phyloP scores from a whole-genome alignment of 2,888 invertebrate genomes.

The Cremastinae sp. region DNA sequence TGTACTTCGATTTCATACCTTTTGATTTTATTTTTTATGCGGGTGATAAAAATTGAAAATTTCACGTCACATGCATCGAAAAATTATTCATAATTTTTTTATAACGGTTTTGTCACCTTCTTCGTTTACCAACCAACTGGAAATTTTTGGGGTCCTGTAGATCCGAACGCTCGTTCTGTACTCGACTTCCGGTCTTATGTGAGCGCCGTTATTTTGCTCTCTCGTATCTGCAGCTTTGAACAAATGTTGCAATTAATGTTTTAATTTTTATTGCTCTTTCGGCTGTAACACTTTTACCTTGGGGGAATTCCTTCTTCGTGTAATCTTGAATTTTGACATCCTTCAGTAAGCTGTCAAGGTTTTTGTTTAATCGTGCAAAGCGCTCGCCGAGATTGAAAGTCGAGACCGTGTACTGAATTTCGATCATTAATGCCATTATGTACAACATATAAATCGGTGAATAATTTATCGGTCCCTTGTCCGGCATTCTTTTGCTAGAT shows the following conservation, averaged over 20 bases:
- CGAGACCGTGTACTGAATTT: constrained; percentile 83
- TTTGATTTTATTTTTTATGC: too few species aligned
- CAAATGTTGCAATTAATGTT: neutral
- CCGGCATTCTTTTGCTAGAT: constrained; percentile 60
- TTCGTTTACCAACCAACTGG: constrained; percentile 65
- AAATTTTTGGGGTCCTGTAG: constrained; percentile 61
- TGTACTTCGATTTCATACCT: too few species aligned
- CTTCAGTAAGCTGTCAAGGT: constrained; percentile 80
- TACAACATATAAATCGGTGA: constrained; percentile 83
- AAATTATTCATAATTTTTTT: constrained; percentile 11
- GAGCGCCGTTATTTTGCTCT: constrained; percentile 57
- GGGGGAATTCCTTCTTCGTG: constrained; percentile 66
- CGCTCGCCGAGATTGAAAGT: constrained; percentile 83
- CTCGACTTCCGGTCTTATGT: constrained; percentile 61
- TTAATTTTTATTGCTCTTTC: constrained; percentile 2
- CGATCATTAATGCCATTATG: constrained; percentile 82
- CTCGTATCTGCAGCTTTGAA: constrained; percentile 58
- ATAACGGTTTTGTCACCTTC: constrained; percentile 51
- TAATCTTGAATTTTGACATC: constrained; percentile 65
- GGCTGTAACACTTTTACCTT: too few species aligned
- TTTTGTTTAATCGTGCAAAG: constrained; percentile 82
- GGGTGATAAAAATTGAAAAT: too few species aligned
- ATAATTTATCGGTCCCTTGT: constrained; percentile 81
- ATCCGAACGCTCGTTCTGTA: constrained; percentile 57
- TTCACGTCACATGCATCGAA: too few species aligned